These are phyloP conservation scores for Chloroceryle amazona DNA, from an alignment of 2,797 vertebrate genomes.

Conservation along the genomic window DNA sequence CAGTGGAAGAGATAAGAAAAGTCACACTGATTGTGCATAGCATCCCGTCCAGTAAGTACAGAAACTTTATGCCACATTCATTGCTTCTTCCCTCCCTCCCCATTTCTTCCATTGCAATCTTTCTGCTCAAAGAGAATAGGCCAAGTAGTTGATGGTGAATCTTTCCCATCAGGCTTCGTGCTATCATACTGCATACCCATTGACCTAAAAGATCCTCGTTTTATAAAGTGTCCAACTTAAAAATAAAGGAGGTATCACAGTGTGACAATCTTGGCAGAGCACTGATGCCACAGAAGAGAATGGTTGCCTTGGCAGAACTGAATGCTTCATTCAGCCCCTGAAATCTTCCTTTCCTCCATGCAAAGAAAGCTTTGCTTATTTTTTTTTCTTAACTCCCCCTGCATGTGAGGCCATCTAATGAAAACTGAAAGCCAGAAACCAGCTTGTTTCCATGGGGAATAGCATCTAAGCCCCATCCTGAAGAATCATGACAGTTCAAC, in stretches of 20 bases:
- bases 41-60: neutral
- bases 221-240: constrained; percentile 29
- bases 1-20: neutral
- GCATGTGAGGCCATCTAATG: neutral
- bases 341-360: neutral
- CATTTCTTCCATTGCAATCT: neutral
- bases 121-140: neutral
- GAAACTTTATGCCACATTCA: neutral
- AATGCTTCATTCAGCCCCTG: constrained; percentile 46
- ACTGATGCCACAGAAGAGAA: neutral
- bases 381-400: neutral
- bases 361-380: neutral
- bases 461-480: neutral
- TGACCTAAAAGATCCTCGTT: neutral
- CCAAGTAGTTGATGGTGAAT: neutral
- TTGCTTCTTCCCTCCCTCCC: neutral
- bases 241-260: constrained; percentile 37
- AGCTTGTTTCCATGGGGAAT: neutral
- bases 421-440: neutral
- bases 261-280: constrained; percentile 45
- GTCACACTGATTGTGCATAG: neutral
- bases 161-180: neutral
- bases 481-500: neutral
- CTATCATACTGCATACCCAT: neutral
- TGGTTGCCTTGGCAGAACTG: constrained; percentile 35